Conservation (phyloP, 2,113 vertebrate genomes). For the Melanocharis versteri region DNA sequence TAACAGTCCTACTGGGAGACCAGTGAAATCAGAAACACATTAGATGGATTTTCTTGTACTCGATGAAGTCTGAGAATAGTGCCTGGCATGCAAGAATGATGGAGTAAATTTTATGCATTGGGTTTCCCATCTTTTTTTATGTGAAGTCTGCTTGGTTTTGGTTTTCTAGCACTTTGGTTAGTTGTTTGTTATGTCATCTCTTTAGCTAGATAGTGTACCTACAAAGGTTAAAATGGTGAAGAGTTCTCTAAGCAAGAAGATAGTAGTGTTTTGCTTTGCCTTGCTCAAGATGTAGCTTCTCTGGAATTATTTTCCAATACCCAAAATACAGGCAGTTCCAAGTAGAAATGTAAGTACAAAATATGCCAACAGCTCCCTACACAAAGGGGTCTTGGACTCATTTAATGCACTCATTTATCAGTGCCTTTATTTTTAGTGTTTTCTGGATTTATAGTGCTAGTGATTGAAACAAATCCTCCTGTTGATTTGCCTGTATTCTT, state of each 20-base stretch:
- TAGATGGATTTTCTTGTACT: not conserved
- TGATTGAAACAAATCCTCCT: not conserved
- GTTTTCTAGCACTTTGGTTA: not conserved
- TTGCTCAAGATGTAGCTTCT: not conserved
- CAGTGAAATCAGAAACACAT: not conserved
- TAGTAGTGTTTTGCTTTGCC: not conserved
- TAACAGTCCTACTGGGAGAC: not conserved
- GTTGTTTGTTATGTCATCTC: not conserved
- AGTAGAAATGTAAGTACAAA: not conserved
- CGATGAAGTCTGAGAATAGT: not conserved
- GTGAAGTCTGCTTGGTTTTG: not conserved
- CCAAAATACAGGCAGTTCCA: not conserved
- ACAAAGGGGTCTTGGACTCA: not conserved
- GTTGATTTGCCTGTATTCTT: not conserved
- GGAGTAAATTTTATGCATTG: not conserved
- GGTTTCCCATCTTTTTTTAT: not conserved
- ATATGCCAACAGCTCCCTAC: not conserved
- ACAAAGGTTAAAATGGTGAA: not conserved
- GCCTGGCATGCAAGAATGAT: not conserved
- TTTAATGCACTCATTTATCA: not conserved
- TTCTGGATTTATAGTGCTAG: not conserved
- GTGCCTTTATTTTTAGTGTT: not conserved
- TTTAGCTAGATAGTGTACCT: not conserved
- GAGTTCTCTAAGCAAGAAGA: not conserved
- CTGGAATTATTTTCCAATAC: not conserved